phyloP scores from a whole-genome alignment of 2,888 invertebrate species.

The Drosophila kambysellisi region DNA sequence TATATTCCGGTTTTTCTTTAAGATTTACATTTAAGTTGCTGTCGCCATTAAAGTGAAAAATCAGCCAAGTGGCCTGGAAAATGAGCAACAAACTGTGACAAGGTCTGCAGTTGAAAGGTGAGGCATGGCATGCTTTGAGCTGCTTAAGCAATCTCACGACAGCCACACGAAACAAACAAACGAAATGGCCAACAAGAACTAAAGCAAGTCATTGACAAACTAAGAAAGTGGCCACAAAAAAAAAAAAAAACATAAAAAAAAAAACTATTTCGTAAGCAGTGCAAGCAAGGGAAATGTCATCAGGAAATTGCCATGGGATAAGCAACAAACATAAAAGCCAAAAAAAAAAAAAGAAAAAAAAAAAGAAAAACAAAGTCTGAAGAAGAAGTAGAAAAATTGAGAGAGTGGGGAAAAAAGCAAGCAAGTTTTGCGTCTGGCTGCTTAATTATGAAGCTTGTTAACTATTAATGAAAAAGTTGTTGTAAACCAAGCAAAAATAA shows the following conservation, averaged over 20 bases:
- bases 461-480: slow-evolving; percentile 79
- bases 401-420: slow-evolving; percentile 16
- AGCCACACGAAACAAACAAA: slow-evolving; percentile 46
- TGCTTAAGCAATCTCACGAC: slow-evolving; percentile 59
- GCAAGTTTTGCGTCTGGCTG: slow-evolving; percentile 54
- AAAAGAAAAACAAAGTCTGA: slow-evolving; percentile 7
- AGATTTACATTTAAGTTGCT: slow-evolving; percentile 19
- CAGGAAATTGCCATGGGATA: slow-evolving; percentile 45
- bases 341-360: neutral
- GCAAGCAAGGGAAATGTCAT: slow-evolving; percentile 26
- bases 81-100: slow-evolving; percentile 59
- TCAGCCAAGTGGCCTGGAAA: slow-evolving; percentile 61
- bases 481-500: slow-evolving; percentile 54
- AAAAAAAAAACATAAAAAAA: slow-evolving; percentile 4
- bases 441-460: slow-evolving; percentile 80
- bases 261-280: slow-evolving; percentile 60
- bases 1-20: slow-evolving; percentile 1
- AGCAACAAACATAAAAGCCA: slow-evolving; percentile 18
- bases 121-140: slow-evolving; percentile 51
- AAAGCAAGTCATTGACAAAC: slow-evolving; percentile 63
- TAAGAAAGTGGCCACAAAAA: slow-evolving; percentile 27
- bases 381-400: slow-evolving; percentile 9
- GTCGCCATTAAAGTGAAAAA: slow-evolving; percentile 34
- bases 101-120: slow-evolving; percentile 70
- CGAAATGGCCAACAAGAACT: slow-evolving; percentile 45